A percentile compares a stretch with the other conserved stretches of the same genome.
These are phyloP conservation scores for Tenthredo livida DNA, from an alignment of 2,888 invertebrate genomes.

Conservation along the genomic window DNA sequence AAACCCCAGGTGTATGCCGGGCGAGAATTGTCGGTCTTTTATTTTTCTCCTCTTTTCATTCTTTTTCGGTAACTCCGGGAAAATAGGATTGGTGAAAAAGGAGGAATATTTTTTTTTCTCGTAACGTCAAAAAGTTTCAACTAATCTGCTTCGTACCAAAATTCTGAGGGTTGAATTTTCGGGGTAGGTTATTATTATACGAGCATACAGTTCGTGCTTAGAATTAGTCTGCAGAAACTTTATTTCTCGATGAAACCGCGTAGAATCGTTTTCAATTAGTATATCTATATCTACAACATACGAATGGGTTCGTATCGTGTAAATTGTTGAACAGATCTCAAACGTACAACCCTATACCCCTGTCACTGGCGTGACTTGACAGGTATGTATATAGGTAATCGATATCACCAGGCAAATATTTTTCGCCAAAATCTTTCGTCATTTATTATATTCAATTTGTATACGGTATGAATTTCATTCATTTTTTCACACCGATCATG, in stretches of 20 bases:
- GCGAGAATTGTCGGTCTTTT: not conserved
- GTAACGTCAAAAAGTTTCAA: not conserved
- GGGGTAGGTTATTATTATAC: not conserved
- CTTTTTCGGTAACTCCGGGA: not conserved
- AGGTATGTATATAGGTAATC: not conserved
- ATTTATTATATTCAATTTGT: not conserved
- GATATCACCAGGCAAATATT: conserved; percentile 5
- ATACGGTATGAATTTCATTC: not conserved
- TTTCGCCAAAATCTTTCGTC: not conserved
- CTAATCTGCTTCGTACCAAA: not conserved
- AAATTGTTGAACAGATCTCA: conserved; percentile 21
- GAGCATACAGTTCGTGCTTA: not conserved
- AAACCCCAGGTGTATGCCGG: not conserved
- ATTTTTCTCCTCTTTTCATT: too few species aligned
- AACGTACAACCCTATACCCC: not conserved
- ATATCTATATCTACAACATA: not conserved
- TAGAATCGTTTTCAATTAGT: not conserved
- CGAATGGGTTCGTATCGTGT: not conserved
- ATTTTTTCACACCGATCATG: not conserved
- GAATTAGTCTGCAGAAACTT: not conserved
- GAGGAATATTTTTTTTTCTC: not conserved
- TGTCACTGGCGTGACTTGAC: not conserved
- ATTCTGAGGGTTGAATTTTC: not conserved
- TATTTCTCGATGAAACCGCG: conserved; percentile 1
- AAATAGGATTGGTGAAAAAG: not conserved